Base-by-base conservation (phyloP, 2,888 invertebrate genomes). In the Cartodere bifasciata region DNA sequence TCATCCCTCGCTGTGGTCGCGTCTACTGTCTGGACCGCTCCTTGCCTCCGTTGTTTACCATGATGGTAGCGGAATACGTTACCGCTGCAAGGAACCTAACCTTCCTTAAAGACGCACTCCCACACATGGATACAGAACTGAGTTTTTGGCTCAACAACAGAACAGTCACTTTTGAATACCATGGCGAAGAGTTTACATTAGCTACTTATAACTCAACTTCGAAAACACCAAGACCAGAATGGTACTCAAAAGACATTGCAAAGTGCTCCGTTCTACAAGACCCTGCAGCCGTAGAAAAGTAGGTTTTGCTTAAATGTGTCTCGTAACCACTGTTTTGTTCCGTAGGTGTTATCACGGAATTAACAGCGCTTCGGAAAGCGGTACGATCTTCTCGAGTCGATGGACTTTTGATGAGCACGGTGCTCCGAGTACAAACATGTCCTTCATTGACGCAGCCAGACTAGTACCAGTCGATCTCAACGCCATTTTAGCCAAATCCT, bases 391-490 rank as follows among this genome's bases (percentile, higher is more conserved):
- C 56, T 82, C 83, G 2, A 68, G 75, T 2, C 70, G 87, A 12
- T 88, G 87, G 87, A 74, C 83, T 46, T 55, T 55, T 16, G 58
- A 65, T 22, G 58, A 67, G 4, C 72, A 72, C n/a, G 64, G 68
- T 16, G 71, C 72, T 40, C 12, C 6, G 10, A 60, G 61, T 38
- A 44, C 42, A 4, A 55, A 72, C 42, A 53, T 88, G 34, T 62
- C 68, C 3, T 64, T 73, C 37, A 70, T 82, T 13, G 67, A 73
- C 36, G 75, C 79, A 0, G 65, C 63, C 22, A 57, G 70, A 31
- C 71, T 87, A n/a, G 60, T 85, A 14, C 86, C 87, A 1, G 86
- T 86, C 2, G 88, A 90, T 53, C 58, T 90, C 32, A 90, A 90
- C 53, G 62, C 83, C 2, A 76, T 83, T 41, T 64, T 84, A 28